A percentile compares a stretch with the other conserved stretches of the same genome.
phyloP scores from a whole-genome alignment of 2,888 invertebrate genomes.

The Lathronympha strigana region DNA sequence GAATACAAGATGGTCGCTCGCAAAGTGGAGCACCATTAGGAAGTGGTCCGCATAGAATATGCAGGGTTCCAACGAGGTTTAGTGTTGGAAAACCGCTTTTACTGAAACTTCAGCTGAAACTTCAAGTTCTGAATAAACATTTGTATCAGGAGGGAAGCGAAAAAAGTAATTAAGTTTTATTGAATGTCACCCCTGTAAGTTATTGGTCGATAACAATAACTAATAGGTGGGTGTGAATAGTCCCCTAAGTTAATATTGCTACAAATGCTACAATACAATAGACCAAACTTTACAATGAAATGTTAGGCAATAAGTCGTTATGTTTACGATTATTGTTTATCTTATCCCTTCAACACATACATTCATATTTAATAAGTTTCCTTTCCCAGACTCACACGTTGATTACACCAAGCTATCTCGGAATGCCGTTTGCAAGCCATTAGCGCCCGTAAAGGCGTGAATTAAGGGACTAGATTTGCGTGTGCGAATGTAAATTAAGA shows the following conservation, averaged over 20 bases:
- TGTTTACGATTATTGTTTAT: constrained; percentile 49
- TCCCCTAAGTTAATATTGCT: constrained; percentile 11
- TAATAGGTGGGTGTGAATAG: constrained; percentile 18
- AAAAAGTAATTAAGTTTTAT: constrained; percentile 19
- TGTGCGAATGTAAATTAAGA: constrained; percentile 43
- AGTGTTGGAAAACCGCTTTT: constrained; percentile 19
- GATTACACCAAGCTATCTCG: constrained; percentile 56
- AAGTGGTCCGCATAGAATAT: constrained; percentile 29
- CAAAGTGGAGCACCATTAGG: constrained; percentile 3
- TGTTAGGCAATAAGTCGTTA: constrained; percentile 30
- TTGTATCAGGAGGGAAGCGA: constrained; percentile 1
- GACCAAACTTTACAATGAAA: constrained; percentile 18
- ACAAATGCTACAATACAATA: constrained; percentile 13
- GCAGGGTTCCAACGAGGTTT: constrained; percentile 6
- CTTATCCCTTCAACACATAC: constrained; percentile 45
- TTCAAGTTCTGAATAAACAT: constrained; percentile 7
- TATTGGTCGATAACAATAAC: constrained; percentile 17
- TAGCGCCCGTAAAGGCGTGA: constrained; percentile 13
- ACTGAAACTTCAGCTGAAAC: neutral
- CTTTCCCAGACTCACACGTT: constrained; percentile 52
- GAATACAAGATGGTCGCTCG: constrained; percentile 19
- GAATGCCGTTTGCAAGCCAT: constrained; percentile 44
- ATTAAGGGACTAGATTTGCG: constrained; percentile 37
- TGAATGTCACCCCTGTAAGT: constrained; percentile 10
- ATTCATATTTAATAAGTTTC: constrained; percentile 46